phyloP scores from a whole-genome alignment of 2,797 vertebrate genomes.

The Pipistrellus pipistrellus region DNA sequence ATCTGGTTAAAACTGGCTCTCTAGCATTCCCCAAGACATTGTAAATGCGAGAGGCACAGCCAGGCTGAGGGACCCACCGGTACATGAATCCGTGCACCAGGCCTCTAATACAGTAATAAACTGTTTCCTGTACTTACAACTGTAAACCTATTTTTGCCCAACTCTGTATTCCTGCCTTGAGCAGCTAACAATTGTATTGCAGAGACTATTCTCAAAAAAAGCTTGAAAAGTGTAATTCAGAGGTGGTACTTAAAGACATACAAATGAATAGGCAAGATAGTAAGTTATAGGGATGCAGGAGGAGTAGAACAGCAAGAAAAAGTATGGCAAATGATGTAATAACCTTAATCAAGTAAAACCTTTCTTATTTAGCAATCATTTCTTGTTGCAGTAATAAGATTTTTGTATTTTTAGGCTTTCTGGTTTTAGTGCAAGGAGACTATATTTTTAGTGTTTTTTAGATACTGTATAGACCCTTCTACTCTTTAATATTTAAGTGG shows the following conservation, averaged over 20 bases:
- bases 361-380: neutral
- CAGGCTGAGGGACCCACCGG: no score
- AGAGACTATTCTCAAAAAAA: neutral
- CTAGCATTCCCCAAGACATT: no score
- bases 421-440: neutral
- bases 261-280: neutral
- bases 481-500: neutral
- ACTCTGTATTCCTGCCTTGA: neutral
- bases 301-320: neutral
- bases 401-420: conserved; percentile 1
- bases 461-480: neutral
- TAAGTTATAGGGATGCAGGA: neutral
- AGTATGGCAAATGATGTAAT: neutral
- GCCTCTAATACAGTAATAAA: neutral
- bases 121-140: neutral
- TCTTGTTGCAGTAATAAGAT: neutral
- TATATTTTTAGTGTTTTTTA: conserved; percentile 24
- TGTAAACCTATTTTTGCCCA: neutral
- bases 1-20: no score
- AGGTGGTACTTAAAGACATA: neutral
- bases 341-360: neutral
- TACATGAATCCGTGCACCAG: no score
- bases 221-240: neutral
- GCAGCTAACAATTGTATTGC: neutral
- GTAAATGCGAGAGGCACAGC: no score